These are phyloP conservation scores for Tryphoninae sp. DNA, from an alignment of 2,888 invertebrate genomes.

Conservation along the genomic window DNA sequence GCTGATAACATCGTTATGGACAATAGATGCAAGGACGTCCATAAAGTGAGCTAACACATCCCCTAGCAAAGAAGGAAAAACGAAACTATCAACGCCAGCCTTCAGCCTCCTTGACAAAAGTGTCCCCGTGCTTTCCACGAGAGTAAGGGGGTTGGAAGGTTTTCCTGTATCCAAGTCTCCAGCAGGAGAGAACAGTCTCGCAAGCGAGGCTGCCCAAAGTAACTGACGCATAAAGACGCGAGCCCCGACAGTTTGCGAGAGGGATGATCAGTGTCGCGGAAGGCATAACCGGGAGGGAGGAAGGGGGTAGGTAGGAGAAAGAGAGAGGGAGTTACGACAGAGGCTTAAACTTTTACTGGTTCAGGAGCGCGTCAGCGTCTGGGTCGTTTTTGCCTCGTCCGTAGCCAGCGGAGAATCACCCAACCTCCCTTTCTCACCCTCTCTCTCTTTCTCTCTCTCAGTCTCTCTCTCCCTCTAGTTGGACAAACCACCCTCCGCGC, in stretches of 20 bases:
- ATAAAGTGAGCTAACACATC: not conserved
- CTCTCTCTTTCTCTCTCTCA: not conserved
- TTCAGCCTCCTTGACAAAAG: not conserved
- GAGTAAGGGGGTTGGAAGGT: not conserved
- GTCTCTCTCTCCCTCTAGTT: slow-evolving; percentile 3
- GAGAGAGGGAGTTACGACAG: slow-evolving; percentile 71
- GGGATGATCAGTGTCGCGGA: slow-evolving; percentile 73
- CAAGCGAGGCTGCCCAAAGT: slow-evolving; percentile 57
- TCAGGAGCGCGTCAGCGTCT: slow-evolving; percentile 75
- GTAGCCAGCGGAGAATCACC: slow-evolving; percentile 49
- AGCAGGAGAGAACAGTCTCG: not conserved
- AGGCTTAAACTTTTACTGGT: slow-evolving; percentile 77
- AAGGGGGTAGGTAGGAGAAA: not conserved
- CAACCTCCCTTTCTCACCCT: slow-evolving; percentile 15
- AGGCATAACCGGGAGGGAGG: slow-evolving; percentile 70
- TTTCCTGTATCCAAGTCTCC: not conserved
- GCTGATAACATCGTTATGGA: not conserved
- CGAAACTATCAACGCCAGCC: not conserved
- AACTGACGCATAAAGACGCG: slow-evolving; percentile 72
- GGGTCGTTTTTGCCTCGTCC: slow-evolving; percentile 71
- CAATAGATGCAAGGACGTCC: not conserved
- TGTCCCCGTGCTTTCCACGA: not conserved
- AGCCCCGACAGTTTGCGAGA: slow-evolving; percentile 71
- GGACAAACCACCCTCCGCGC: not conserved
- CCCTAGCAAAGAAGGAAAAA: not conserved